phyloP scores from a whole-genome alignment of 2,113 vertebrate species.

The Globicephala melas region DNA sequence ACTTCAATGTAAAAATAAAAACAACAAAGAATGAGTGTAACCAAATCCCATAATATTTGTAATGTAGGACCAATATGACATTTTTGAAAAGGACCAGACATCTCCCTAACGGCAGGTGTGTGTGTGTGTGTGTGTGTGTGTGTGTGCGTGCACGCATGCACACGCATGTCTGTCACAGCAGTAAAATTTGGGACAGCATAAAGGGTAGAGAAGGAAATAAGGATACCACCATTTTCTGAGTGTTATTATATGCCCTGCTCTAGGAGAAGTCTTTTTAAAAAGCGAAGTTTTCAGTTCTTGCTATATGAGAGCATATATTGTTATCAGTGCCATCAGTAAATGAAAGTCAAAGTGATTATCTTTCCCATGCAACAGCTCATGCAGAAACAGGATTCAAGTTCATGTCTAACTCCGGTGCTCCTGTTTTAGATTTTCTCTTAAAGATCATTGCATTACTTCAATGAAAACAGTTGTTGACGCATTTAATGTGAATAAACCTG shows the following conservation, averaged over 20 bases:
- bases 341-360: not conserved
- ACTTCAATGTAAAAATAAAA: not conserved
- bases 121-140: too few relatives aligned
- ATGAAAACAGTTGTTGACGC: not conserved
- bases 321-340: not conserved
- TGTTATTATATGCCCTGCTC: not conserved
- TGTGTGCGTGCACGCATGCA: accelerated
- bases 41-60: not conserved
- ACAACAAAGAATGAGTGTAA: not conserved
- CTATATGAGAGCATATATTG: not conserved
- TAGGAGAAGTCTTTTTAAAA: not conserved
- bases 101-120: accelerated
- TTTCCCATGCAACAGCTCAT: not conserved
- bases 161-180: not conserved
- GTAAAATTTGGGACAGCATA: not conserved
- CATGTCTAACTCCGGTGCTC: not conserved
- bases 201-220: not conserved
- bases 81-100: not conserved
- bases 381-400: not conserved
- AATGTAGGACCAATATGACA: not conserved
- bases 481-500: not conserved
- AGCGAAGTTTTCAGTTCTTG: not conserved
- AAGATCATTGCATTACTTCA: not conserved
- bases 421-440: not conserved
- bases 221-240: not conserved